A percentile compares a stretch with the other conserved stretches of the same genome.
Evolutionary conservation across 2,888 invertebrate species (phyloP).

Genomic region (Tetheella fluctuosa): DNA sequence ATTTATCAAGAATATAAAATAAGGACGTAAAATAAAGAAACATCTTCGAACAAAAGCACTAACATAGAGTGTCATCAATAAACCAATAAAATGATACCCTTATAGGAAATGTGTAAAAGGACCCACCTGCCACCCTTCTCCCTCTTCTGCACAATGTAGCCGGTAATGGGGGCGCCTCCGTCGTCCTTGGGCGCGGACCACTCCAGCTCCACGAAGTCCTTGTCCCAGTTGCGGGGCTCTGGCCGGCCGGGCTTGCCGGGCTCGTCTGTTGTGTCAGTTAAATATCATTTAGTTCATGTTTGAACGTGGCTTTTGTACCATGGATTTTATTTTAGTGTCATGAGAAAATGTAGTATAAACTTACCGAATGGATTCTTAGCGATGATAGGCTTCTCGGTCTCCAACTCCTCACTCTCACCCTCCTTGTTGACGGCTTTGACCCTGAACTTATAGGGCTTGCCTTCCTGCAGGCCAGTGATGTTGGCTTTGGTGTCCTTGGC

Average conservation of each 20-base stretch:
- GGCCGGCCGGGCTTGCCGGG: slow-evolving; percentile 96
- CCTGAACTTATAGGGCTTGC: slow-evolving; percentile 99
- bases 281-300: background rate
- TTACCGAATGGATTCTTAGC: slow-evolving; percentile 99
- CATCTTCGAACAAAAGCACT: too few species aligned
- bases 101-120: background rate
- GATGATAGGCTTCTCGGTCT: slow-evolving; percentile 95
- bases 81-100: background rate
- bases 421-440: slow-evolving; percentile 99
- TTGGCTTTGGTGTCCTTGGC: slow-evolving; percentile 94
- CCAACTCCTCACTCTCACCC: slow-evolving; percentile 98
- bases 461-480: slow-evolving; percentile 91
- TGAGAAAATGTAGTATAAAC: slow-evolving; percentile 45
- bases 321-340: background rate
- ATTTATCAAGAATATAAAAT: too few species aligned
- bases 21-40: too few species aligned
- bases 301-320: background rate
- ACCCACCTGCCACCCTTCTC: slow-evolving; percentile 90
- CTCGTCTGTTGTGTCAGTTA: slow-evolving; percentile 85
- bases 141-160: slow-evolving; percentile 96
- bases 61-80: too few species aligned
- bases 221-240: slow-evolving; percentile 96
- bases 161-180: slow-evolving; percentile 98
- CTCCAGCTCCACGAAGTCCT: slow-evolving; percentile 96
- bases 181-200: slow-evolving; percentile 96